Base-by-base conservation (phyloP, 2,888 invertebrate species). In the Sphaeridia pumilis region DNA sequence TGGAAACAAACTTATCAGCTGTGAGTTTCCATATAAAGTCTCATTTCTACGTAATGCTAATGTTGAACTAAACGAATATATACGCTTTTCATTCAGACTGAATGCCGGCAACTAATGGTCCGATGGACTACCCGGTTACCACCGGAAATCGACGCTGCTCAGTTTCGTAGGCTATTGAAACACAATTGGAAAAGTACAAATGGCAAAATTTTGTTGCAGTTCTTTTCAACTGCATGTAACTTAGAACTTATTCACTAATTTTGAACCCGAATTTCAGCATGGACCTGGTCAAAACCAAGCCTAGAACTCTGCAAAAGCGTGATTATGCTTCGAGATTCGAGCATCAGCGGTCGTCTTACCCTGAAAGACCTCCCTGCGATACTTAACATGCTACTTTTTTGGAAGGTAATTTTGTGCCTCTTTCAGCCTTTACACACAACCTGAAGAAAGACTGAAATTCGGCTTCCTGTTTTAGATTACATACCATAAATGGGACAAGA, bases 231-330 rank as follows among this genome's bases (percentile, higher is more conserved):
- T 10, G 31, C 14, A 31, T 14, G 31, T 31, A 14, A 31, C 31
- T 31, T 31, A 31, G 31, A 31, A 31, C 14, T 14, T 31, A n/a
- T n/a, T n/a, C n/a, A n/a, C 10, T 3, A 34, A 25, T 25, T 45
- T 44, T 25, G 20, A n/a, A n/a, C n/a, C 34, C 28, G 17, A 17
- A 55, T 64, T 65, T 22, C 62, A 71, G 71, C 71, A 31, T 77
- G 73, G 66, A 66, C 79, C 42, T 72, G 75, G 35, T 76, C 77
- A 58, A 78, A 78, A 67, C 80, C 81, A 36, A 77, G 77, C 61
- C 70, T 78, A 59, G 82, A 79, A 69, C 71, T 82, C 61, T 80
- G 81, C 68, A 78, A 81, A 69, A 79, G 80, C 68, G 72, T 83
- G 48, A 76, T 82, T 58, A 80, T 82, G 78, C 71, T 82, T 67